A percentile compares a stretch with the other conserved stretches of the same genome.
Evolutionary conservation across 2,888 invertebrate genomes (phyloP).

Genomic region (Drosophila silvestris): DNA sequence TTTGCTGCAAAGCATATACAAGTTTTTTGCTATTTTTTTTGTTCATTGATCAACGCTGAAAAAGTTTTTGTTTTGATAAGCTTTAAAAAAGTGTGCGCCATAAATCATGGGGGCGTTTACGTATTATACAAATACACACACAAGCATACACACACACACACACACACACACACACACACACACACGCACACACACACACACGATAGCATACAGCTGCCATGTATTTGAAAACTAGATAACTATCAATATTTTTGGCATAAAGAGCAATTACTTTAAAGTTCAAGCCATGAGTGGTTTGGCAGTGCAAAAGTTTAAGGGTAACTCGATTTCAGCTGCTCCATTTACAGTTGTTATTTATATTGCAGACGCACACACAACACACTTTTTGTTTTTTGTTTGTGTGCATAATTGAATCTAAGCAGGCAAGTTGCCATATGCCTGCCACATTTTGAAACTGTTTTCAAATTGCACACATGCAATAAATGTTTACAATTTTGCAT

Average conservation of each 20-base stretch:
- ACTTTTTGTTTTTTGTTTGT: constrained; percentile 2
- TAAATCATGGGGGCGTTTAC: constrained; percentile 71
- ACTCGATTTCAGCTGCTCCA: constrained; percentile 58
- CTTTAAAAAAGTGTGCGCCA: constrained; percentile 63
- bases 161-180: neutral
- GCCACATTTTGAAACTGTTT: neutral
- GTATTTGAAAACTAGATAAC: constrained; percentile 23
- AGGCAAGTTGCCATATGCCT: constrained; percentile 4
- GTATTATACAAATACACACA: constrained; percentile 15
- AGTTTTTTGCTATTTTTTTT: constrained; percentile 3
- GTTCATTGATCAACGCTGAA: constrained; percentile 21
- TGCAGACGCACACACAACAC: constrained; percentile 5
- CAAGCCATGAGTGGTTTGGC: constrained; percentile 58
- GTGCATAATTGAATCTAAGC: neutral
- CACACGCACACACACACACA: constrained; percentile 8
- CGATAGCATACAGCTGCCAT: neutral
- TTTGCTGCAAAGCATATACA: constrained; percentile 30
- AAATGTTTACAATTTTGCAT: constrained; percentile 7
- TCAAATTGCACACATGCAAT: constrained; percentile 19
- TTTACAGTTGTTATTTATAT: constrained; percentile 67
- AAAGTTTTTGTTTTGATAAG: constrained; percentile 69
- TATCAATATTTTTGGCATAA: constrained; percentile 66
- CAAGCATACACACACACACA: neutral
- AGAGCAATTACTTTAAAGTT: constrained; percentile 72
- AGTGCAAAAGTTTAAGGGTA: constrained; percentile 58